Conservation (phyloP, 2,888 invertebrate genomes). For the Pammene aurita region DNA sequence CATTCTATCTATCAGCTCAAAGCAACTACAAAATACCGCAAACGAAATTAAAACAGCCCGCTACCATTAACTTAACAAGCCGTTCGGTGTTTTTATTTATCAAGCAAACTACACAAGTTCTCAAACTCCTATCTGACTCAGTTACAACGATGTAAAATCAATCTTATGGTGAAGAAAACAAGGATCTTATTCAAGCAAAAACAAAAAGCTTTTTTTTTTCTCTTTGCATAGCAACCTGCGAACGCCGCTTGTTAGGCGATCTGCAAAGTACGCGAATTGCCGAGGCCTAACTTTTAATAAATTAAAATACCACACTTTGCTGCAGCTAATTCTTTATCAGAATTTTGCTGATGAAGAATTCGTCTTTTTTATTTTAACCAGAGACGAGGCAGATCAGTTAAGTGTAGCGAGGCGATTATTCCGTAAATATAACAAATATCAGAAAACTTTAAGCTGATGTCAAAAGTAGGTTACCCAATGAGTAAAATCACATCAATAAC, state of each 20-base stretch:
- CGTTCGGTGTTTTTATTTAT: slow-evolving; percentile 17
- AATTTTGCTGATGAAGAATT: background rate
- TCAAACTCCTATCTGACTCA: background rate
- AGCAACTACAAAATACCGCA: slow-evolving; percentile 1
- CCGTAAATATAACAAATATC: no score
- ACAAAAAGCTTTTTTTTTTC: background rate
- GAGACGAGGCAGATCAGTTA: background rate
- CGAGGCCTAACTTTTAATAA: slow-evolving; percentile 20
- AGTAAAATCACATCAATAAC: no score
- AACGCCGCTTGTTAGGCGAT: slow-evolving; percentile 27
- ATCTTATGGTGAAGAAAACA: background rate
- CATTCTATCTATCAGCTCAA: background rate
- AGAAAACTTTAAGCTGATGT: no score
- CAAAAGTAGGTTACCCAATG: no score
- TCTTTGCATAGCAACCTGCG: slow-evolving; percentile 20
- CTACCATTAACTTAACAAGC: slow-evolving; percentile 6
- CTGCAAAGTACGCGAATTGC: slow-evolving; percentile 13
- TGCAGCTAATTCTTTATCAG: background rate
- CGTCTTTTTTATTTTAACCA: background rate
- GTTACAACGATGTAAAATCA: background rate
- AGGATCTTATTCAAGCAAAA: background rate
- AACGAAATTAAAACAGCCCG: slow-evolving; percentile 16
- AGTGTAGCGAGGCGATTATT: no score
- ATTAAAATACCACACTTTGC: slow-evolving; percentile 29
- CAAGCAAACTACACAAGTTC: slow-evolving; percentile 16